Conservation (phyloP, 2,113 vertebrate genomes). For the Corydoras maculifer region DNA sequence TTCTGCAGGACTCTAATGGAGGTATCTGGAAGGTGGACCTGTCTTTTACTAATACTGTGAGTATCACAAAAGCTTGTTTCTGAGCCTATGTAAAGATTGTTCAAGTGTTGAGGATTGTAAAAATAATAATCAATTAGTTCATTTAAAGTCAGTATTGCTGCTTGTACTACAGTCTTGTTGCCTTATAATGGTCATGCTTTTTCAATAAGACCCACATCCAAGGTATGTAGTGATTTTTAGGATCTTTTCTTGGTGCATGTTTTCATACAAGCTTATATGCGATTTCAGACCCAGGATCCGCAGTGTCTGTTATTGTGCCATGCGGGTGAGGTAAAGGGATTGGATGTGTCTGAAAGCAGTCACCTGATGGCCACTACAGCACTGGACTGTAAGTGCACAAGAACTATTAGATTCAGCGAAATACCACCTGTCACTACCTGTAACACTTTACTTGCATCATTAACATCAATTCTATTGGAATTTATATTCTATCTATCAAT, state of each 20-base stretch:
- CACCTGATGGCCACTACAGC: slow-evolving; percentile 83
- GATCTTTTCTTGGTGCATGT: slow-evolving; percentile 3
- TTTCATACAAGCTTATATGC: slow-evolving; percentile 52
- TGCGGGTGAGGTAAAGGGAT: slow-evolving; percentile 69
- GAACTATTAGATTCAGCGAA: background rate
- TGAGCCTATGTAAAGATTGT: too few species aligned
- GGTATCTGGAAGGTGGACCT: slow-evolving; percentile 93
- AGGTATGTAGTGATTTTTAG: background rate
- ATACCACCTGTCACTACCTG: too few species aligned
- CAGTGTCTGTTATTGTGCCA: slow-evolving; percentile 82
- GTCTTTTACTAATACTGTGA: slow-evolving; percentile 82
- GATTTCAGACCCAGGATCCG: slow-evolving; percentile 73
- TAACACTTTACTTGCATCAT: too few species aligned
- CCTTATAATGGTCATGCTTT: too few species aligned
- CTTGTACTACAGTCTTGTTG: too few species aligned
- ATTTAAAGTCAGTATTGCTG: too few species aligned
- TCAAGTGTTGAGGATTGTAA: too few species aligned
- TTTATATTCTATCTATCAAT: too few species aligned
- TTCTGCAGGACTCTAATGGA: slow-evolving; percentile 78
- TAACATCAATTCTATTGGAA: too few species aligned
- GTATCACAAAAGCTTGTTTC: slow-evolving; percentile 32
- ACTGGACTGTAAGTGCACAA: slow-evolving; percentile 71
- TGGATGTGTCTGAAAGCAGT: slow-evolving; percentile 75
- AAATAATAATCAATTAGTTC: too few species aligned
- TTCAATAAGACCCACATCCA: too few species aligned